Evolutionary conservation across 2,797 vertebrate genomes (phyloP), one percentile per base, ranked within the genome.

Genomic region (Stomatorhinus walkeri): DNA sequence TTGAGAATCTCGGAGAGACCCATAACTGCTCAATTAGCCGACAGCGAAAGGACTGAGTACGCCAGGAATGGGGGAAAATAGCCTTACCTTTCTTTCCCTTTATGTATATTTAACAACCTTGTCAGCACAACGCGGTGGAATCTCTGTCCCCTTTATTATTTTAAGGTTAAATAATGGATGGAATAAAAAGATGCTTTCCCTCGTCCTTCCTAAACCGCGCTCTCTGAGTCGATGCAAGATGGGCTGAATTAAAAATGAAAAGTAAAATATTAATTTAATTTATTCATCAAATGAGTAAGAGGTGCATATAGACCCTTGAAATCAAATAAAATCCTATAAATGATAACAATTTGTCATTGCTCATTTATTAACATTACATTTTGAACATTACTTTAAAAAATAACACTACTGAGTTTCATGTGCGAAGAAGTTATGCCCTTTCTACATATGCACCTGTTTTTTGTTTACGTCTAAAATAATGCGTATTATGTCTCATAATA

Each of bases 81-180:
- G 24, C 89, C 49, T 12, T 56, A 24, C 79, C 89, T 86, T 86
- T 90, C 61, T 56, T 85, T 89, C 43, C 61, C 32, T 7, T 87
- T 72, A 91, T 92, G 87, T 89, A 91, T 91, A 91, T 90, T 91
- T 89, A 89, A 92, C 83, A 72, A 14, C 51, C 61, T 87, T 84
- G 89, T 89, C 87, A 87, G 79, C 88, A 79, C 84, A 88, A 90
- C 89, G 90, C 83, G 85, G 87, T 24, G 88, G 89, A 89, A 90
- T 90, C 83, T 89, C 89, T 49, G 89, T 87, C 85, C 87, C 88
- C 46, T 79, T 76, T 84, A 89, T 87, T 90, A 90, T 91, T 89
- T 87, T 85, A 84, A 76, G 56, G 28, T 43, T 91, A 22, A 92
- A 93, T 91, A 92, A 92, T 90, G 87, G 61, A 92, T 92, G 81